Percentiles rank a stretch among this genome's conserved stretches.
phyloP scores from a whole-genome alignment of 2,113 vertebrate species.

The Nibea coibor region DNA sequence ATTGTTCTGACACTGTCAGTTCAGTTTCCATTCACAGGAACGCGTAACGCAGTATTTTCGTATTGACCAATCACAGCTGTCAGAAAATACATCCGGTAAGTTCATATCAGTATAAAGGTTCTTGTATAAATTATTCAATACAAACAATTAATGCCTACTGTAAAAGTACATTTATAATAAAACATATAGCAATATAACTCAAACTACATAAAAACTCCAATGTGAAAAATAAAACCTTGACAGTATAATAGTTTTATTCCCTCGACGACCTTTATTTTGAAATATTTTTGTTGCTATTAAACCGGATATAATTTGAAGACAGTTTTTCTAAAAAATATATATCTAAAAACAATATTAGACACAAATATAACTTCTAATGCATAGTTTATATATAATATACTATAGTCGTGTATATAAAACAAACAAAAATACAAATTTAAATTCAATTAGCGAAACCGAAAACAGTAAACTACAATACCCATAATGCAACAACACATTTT shows the following conservation, averaged over 20 bases:
- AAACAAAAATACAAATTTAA: not conserved
- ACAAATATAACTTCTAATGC: not conserved
- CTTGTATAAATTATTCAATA: rapidly evolving
- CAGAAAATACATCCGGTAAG: conserved; percentile 21
- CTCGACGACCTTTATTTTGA: conserved; percentile 37
- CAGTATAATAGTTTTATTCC: rapidly evolving
- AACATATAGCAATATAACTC: rapidly evolving
- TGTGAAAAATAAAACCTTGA: not conserved
- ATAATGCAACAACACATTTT: conserved; percentile 22
- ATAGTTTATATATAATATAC: rapidly evolving
- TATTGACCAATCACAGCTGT: conserved; percentile 61
- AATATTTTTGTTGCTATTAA: not conserved
- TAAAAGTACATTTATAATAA: too few relatives aligned
- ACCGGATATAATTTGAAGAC: conserved; percentile 13
- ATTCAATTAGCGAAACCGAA: not conserved
- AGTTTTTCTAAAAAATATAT: not conserved
- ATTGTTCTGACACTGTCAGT: conserved; percentile 34
- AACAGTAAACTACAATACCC: conserved; percentile 49
- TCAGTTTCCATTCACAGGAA: not conserved
- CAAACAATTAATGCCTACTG: rapidly evolving
- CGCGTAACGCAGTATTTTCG: conserved; percentile 6
- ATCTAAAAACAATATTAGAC: not conserved
- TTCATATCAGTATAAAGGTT: conserved; percentile 31
- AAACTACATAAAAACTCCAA: rapidly evolving
- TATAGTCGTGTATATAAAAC: rapidly evolving